A percentile compares a stretch with the other conserved stretches of the same genome.
phyloP scores from a whole-genome alignment of 2,888 invertebrate species.

The Labia minor region DNA sequence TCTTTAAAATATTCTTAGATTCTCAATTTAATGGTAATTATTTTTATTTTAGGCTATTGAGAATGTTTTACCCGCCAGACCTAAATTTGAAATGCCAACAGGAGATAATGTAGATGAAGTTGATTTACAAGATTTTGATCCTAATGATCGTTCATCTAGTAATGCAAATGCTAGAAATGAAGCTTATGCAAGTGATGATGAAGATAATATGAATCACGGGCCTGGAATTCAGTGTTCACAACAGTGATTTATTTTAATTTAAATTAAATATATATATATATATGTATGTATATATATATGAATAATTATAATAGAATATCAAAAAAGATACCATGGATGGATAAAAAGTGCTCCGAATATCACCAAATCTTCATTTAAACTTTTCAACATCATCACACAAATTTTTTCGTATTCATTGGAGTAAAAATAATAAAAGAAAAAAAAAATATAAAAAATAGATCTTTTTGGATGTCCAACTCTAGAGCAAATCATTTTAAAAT shows the following conservation, averaged over 20 bases:
- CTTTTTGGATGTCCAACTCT: no score
- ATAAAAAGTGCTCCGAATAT: no score
- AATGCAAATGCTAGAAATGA: slow-evolving; percentile 38
- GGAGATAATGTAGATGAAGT: slow-evolving; percentile 82
- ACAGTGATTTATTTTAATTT: slow-evolving; percentile 44
- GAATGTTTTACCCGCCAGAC: slow-evolving; percentile 66
- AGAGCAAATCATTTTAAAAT: no score
- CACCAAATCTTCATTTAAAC: no score
- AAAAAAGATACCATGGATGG: no score
- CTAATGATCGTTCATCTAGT: slow-evolving; percentile 41
- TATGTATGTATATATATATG: no score
- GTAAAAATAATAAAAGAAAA: no score
- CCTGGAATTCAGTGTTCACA: slow-evolving; percentile 69
- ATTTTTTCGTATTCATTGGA: no score
- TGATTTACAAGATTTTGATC: slow-evolving; percentile 63
- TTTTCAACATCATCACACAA: no score
- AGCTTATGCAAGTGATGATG: slow-evolving; percentile 61
- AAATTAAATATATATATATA: not conserved
- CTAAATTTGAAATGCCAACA: slow-evolving; percentile 56
- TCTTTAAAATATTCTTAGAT: no score
- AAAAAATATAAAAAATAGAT: no score
- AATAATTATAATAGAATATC: no score
- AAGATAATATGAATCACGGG: slow-evolving; percentile 49
- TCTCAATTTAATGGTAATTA: not conserved
- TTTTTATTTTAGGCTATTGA: slow-evolving; percentile 42